Conservation (phyloP, 2,113 vertebrate genomes). For the Rhinolophus sinicus region DNA sequence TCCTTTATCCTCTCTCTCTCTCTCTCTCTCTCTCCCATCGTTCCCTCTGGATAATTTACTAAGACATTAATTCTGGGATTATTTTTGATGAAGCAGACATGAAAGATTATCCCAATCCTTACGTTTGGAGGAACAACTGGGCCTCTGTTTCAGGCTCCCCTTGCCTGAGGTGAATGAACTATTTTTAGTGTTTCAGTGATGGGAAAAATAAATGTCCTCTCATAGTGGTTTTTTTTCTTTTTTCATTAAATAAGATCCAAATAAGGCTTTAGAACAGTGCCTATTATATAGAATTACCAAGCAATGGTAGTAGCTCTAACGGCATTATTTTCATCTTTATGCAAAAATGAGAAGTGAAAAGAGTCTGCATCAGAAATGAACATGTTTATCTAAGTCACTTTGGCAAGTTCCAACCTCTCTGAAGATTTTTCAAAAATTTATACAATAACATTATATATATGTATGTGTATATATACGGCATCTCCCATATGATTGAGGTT, state of each 20-base stretch:
- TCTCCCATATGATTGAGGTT: not conserved
- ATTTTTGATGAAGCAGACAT: not conserved
- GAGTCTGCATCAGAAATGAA: not conserved
- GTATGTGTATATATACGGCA: not conserved
- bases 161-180: slow-evolving; percentile 10
- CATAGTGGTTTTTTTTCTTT: not conserved
- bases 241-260: not conserved
- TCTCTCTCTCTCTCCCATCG: rapidly evolving
- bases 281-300: not conserved
- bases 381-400: not conserved
- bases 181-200: not conserved
- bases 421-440: not conserved
- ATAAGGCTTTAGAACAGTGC: not conserved
- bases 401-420: not conserved
- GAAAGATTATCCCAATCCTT: not conserved
- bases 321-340: not conserved
- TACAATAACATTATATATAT: not conserved
- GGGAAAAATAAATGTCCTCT: not conserved
- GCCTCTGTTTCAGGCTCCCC: not conserved
- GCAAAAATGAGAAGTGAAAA: not conserved
- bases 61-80: not conserved
- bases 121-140: not conserved
- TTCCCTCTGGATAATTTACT: not conserved
- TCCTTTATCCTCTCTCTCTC: not conserved
- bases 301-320: not conserved